Evolutionary conservation across 2,113 vertebrate genomes (phyloP).

Genomic region (Python bivittatus): DNA sequence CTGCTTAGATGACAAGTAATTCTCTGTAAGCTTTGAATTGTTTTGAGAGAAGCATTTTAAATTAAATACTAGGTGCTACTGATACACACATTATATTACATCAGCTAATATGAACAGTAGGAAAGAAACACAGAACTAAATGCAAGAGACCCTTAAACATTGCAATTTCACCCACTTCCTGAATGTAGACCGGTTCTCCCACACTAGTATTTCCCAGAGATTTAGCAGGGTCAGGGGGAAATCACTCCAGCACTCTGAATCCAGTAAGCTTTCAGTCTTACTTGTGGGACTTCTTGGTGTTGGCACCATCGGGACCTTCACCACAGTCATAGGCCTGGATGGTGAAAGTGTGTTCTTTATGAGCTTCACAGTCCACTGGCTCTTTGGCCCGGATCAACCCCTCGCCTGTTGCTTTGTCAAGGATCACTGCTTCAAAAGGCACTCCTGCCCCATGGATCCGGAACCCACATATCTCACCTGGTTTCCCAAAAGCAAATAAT

Average conservation of each 20-base stretch:
- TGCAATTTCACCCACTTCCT: background rate
- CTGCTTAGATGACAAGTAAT: background rate
- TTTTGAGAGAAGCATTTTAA: background rate
- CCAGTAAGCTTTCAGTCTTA: constrained; percentile 60
- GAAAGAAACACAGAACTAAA: background rate
- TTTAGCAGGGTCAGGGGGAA: background rate
- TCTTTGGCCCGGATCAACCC: constrained; percentile 95
- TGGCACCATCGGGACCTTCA: constrained; percentile 91
- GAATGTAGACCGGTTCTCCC: background rate
- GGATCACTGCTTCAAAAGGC: constrained; percentile 95
- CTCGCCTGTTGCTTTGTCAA: constrained; percentile 95
- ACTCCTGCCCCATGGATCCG: constrained; percentile 90
- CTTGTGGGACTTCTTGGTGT: constrained; percentile 99
- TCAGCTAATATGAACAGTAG: background rate
- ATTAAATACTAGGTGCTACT: background rate
- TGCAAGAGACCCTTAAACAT: background rate
- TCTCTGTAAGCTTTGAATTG: background rate
- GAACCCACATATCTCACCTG: constrained; percentile 98
- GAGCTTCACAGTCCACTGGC: constrained; percentile 93
- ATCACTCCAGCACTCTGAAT: background rate
- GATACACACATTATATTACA: background rate
- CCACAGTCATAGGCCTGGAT: constrained; percentile 98
- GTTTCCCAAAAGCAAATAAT: background rate
- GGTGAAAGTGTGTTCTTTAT: constrained; percentile 96
- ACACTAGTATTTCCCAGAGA: background rate